Base-by-base conservation (phyloP, 2,888 invertebrate genomes). In the Emmelina monodactyla region DNA sequence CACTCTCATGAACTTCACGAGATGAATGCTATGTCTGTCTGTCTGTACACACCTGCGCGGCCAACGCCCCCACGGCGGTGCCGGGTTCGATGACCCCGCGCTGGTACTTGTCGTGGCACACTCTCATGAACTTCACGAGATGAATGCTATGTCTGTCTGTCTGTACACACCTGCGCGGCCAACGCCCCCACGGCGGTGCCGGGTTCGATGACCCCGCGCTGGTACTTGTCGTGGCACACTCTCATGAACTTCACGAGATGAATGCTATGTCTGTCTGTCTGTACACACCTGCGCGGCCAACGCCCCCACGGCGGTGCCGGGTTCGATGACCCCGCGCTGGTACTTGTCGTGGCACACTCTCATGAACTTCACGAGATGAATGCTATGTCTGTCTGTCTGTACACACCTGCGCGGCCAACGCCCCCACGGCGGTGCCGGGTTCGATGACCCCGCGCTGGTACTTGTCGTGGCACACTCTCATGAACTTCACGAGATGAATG, bases 371-470 rank as follows among this genome's bases (percentile, higher is more conserved):
- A n/a, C n/a, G n/a, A n/a, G n/a, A n/a, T n/a, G n/a, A n/a, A n/a
- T n/a, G n/a, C n/a, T n/a, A n/a, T n/a, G n/a, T n/a, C n/a, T 19
- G 9, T 19, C 9, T 5, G 5, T 19, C 19, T 5, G 9, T 19
- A 19, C 2, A 16, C 40, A 72, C 75, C 70, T 84, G 84, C 0
- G 97, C 98, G 2, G 97, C 96, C 16, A 99, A 83, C 2, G 98
- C 99, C 1, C 99, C 99, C 5, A 19, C 98, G 0, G 98, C 97
- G 0, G 97, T 97, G 5, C 96, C 96, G 2, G 97, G 96, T 62
- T 97, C 96, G 47, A 93, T 92, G 45, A 90, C 85, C 2, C 19
- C 9, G 19, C 19, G 19, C 19, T 19, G 9, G 5, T 19, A 9
- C 9, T 19, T 6, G 9, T n/a, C n/a, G n/a, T n/a, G n/a, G n/a